Base-by-base conservation (phyloP, 1,140 invertebrate species). In the Andrena cerasifolii region DNA sequence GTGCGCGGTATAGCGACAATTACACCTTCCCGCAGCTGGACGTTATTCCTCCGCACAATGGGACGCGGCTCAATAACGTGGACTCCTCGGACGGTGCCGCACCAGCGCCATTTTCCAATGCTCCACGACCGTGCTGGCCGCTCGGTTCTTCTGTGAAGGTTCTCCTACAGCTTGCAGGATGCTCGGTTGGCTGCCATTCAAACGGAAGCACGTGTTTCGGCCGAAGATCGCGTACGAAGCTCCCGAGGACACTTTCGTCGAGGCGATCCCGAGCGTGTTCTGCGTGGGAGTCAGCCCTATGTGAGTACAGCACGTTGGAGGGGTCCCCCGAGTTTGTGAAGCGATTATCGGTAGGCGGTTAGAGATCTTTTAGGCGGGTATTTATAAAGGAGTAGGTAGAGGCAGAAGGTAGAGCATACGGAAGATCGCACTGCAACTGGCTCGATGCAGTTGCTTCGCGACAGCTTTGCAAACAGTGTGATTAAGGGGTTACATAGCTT, bases 41-140 rank as follows among this genome's bases (percentile, higher is more conserved):
- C 53, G 16, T 75, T 82, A 66, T 81, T 77, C 78, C 14, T 12
- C 45, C 26, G 51, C 45, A 58, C 31, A 54, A 33, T 62, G 24
- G 28, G n/a, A 54, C 24, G 14, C 53, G 12, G n/a, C 12, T 43
- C 28, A 31, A 49, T 65, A 31, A 45, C 3, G 43, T 36, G 0
- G 18, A 18, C 14, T 62, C 26, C 26, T 54, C 12, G 33, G 56
- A 43, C 49, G 8, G 26, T 1, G 18, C 28, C 36, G 40, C 26
- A 18, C n/a, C 31, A 18, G 10, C 36, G 31, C 5, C 2, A 26
- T 47, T 43, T 8, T 10, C 18, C 24, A 36, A 28, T 21, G 36
- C 58, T 6, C 16, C 6, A 6, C 26, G 26, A 24, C 14, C 3
- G 18, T 28, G 7, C 18, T 14, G 1, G 18, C 53, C 0, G 7